Evolutionary conservation across 2,888 invertebrate genomes (phyloP), one percentile per base, ranked within the genome.

Genomic region (Stenodema calcarata): DNA sequence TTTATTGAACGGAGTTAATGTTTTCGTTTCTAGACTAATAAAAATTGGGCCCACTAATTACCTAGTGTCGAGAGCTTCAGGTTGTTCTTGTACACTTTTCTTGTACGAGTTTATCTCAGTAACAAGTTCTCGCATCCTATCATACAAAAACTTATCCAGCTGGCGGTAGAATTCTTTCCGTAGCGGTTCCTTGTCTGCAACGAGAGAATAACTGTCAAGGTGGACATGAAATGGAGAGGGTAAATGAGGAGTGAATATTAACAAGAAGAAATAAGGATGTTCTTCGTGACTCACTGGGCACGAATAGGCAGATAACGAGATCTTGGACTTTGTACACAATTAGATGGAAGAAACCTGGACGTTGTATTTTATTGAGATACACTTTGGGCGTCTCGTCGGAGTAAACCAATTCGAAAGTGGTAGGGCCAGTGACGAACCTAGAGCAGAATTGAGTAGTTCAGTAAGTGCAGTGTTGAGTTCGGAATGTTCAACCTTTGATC

Each of bases 301-400:
- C 92, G 90, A 97, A 95, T 86, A 98, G 93, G 90, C 97, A 97
- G 47, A 98, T 92, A 35, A 97, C 96, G 6, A 97, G 96, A 92
- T 96, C 96, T 75, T 96, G 91, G 7, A 96, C 95, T 89, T 96
- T 94, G 91, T 98, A 98, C 30, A 97, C 95, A 23, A 98, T 92
- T 90, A 98, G 92, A 91, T 95, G 94, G 91, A 95, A 94, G 89
- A 94, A 93, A 85, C 93, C 93, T 62, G 93, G 92, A 89, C 93
- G 92, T 3, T 90, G 91, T 87, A 93, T 92, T 90, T 93, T 94
- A n/a, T 81, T 81, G 23, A 96, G 92, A 90, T 94, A 94, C 14
- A 96, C 94, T 91, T 94, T 94, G 0, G 95, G 94, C 42, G 96
- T 92, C 91, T 94, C 95, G 47, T 94, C 93, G 69, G 93, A 90